These are phyloP conservation scores for Yasuhikotakia modesta DNA, from an alignment of 2,797 vertebrate species.

Conservation along the genomic window DNA sequence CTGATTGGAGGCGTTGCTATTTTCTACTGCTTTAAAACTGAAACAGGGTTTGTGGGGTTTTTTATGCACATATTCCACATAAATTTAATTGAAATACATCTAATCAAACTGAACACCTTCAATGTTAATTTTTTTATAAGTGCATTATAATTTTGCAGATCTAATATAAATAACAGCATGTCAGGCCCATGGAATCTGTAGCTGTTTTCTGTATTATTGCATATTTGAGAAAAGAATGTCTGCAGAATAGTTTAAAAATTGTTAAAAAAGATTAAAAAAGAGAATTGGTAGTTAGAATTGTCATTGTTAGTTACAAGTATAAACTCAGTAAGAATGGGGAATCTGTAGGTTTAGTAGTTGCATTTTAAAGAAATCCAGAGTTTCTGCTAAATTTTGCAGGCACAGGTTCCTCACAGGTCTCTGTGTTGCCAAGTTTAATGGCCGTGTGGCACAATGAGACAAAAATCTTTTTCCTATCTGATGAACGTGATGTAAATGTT, in stretches of 20 bases:
- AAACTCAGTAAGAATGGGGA: no score
- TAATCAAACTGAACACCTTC: neutral
- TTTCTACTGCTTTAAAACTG: slow-evolving; percentile 12
- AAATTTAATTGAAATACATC: neutral
- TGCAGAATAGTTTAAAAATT: no score
- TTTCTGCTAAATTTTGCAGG: neutral
- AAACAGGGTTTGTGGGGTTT: neutral
- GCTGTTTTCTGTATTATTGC: no score
- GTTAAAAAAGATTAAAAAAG: no score
- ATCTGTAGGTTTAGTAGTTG: no score
- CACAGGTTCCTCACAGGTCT: no score
- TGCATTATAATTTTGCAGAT: neutral
- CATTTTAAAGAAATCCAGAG: no score
- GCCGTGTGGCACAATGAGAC: neutral
- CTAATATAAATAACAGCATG: no score
- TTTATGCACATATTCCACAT: neutral
- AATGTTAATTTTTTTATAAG: neutral
- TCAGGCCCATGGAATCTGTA: no score
- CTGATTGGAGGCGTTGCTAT: slow-evolving; percentile 9
- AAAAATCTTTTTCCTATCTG: slow-evolving; percentile 12
- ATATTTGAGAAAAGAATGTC: no score
- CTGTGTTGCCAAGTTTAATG: neutral
- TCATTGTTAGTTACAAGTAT: no score
- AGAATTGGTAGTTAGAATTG: no score
- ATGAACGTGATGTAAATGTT: slow-evolving; percentile 26